Percentiles rank a stretch among this genome's conserved stretches.
Evolutionary conservation across 2,888 invertebrate species (phyloP).

Genomic region (Epistrophe grossulariae): DNA sequence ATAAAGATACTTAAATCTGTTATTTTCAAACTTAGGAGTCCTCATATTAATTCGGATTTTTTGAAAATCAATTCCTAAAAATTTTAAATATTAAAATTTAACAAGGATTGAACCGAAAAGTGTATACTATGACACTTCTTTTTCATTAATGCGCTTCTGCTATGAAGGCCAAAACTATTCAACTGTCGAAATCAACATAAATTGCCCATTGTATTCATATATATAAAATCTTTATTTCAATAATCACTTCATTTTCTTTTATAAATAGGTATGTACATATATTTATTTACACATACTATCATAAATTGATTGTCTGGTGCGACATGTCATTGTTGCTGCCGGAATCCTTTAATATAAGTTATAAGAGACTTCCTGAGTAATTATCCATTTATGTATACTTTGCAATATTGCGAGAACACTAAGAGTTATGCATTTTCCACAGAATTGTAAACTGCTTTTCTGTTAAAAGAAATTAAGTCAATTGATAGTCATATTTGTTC

Average conservation of each 20-base stretch:
- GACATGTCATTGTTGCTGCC: slow-evolving; percentile 23
- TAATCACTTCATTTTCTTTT: neutral
- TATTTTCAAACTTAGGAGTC: too few species aligned
- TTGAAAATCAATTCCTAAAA: too few species aligned
- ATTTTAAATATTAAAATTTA: too few species aligned
- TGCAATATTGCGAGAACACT: neutral
- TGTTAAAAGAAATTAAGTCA: neutral
- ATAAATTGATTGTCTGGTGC: neutral
- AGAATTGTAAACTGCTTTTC: neutral
- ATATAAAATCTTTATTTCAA: neutral
- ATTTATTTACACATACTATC: neutral
- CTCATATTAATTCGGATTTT: too few species aligned
- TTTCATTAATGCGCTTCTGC: too few species aligned
- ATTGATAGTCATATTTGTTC: neutral
- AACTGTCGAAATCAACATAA: too few species aligned
- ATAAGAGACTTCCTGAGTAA: slow-evolving; percentile 17
- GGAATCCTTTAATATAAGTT: slow-evolving; percentile 12
- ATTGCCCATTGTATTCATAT: too few species aligned
- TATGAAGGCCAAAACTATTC: too few species aligned
- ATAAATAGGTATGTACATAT: neutral
- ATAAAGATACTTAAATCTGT: too few species aligned
- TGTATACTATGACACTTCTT: too few species aligned
- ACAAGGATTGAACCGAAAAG: too few species aligned
- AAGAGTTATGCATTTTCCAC: neutral
- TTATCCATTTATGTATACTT: slow-evolving; percentile 2